Percentiles rank a stretch among this genome's conserved stretches.
phyloP scores from a whole-genome alignment of 2,888 invertebrate species.

The Hetaerina titia region DNA sequence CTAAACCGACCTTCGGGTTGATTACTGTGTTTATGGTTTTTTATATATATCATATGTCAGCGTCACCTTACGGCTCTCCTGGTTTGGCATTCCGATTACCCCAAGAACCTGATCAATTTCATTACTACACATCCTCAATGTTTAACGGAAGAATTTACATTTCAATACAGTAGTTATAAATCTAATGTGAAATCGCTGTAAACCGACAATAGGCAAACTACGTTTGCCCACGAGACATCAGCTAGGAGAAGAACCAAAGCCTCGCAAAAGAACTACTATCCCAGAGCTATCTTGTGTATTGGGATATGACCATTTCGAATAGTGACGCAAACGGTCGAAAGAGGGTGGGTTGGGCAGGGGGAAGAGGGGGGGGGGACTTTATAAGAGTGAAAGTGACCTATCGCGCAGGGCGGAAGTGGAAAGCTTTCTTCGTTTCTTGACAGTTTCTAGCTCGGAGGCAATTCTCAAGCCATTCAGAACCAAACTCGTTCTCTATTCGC shows the following conservation, averaged over 20 bases:
- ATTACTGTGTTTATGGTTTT: no score
- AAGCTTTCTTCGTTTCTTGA: slow-evolving; percentile 65
- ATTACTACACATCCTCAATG: no score
- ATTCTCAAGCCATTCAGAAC: slow-evolving; percentile 63
- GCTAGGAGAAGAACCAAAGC: background rate
- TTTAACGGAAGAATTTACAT: no score
- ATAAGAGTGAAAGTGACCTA: slow-evolving; percentile 66
- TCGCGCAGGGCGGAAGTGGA: slow-evolving; percentile 62
- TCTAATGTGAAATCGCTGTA: no score
- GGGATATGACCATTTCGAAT: slow-evolving; percentile 52
- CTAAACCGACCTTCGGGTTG: no score
- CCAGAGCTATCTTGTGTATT: slow-evolving; percentile 7
- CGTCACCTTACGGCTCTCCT: no score
- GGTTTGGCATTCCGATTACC: no score
- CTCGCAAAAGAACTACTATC: background rate
- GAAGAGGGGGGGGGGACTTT: background rate
- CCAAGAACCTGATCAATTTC: no score
- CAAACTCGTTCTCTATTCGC: slow-evolving; percentile 61
- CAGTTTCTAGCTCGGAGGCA: slow-evolving; percentile 66
- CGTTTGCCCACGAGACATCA: background rate
- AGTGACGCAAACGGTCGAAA: slow-evolving; percentile 51
- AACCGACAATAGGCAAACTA: background rate
- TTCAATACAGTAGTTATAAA: no score
- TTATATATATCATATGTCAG: no score
- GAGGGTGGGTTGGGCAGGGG: background rate